Evolutionary conservation across 1,140 invertebrate species (phyloP), one percentile per base, ranked within the genome.

Genomic region (Anoplophora glabripennis): DNA sequence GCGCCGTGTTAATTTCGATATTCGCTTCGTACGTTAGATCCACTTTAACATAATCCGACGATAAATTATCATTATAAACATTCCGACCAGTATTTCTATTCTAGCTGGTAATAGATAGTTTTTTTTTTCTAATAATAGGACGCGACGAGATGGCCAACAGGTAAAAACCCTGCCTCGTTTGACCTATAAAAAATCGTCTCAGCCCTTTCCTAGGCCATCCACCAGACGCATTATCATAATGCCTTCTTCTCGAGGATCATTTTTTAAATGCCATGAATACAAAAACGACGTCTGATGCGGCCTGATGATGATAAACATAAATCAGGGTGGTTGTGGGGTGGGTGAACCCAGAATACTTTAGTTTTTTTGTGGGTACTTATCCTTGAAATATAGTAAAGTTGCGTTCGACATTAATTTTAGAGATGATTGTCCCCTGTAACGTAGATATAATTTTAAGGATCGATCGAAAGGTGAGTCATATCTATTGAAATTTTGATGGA

Each of bases 171-270:
- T 18, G 17, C 10, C 44, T 18, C 2, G 8, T 46, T 14, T 46
- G 44, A 46, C 44, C 44, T 46, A 46, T 46, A 46, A 46, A 46
- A 46, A 46, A 46, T 46, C 17, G 44, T 46, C 28, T 46, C 17
- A 46, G 28, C 44, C 44, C 44, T 46, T 46, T 46, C 15, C 17
- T 17, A 21, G 44, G 44, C 17, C 44, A 46, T 11, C 12, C 17
- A 46, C 18, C 44, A 46, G 44, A 46, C 44, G 18, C 44, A 46
- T 46, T 46, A 46, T 46, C 28, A 46, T 46, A 46, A 46, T 46
- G 44, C 17, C 11, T 46, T 3, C n/a, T 46, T 28, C 21, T 18
- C 4, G 28, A 4, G 17, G 44, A 46, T 40, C 11, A 40, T 40
- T 40, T 15, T 15, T 40, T 15, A 40, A 46, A 28, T 28, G 17